Conservation (phyloP, 2,797 vertebrate species). For the Oryzias dopingdopingensis region DNA sequence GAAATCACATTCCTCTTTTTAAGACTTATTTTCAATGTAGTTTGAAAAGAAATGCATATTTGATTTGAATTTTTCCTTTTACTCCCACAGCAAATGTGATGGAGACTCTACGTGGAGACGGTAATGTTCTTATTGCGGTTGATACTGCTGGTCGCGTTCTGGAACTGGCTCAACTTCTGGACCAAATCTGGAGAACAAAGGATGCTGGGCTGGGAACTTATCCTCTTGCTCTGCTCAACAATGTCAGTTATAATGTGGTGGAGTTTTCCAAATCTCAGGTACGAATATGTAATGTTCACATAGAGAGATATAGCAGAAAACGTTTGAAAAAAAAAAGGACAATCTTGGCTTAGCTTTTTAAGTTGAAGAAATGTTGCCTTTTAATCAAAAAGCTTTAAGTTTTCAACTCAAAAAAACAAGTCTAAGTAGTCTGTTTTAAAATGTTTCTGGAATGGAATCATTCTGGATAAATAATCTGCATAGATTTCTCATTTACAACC, state of each 20-base stretch:
- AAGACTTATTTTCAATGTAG: background rate
- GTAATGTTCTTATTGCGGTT: slow-evolving; percentile 94
- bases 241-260: slow-evolving; percentile 99
- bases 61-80: background rate
- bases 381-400: background rate
- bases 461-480: no score
- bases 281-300: slow-evolving; percentile 7
- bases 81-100: slow-evolving; percentile 87
- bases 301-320: background rate
- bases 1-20: background rate
- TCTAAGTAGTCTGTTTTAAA: background rate
- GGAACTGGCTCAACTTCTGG: slow-evolving; percentile 95
- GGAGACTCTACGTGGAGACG: slow-evolving; percentile 94
- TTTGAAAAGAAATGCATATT: no score
- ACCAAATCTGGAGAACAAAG: slow-evolving; percentile 99
- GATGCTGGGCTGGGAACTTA: slow-evolving; percentile 95
- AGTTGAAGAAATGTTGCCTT: no score
- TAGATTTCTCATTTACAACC: background rate
- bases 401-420: background rate
- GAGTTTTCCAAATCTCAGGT: slow-evolving; percentile 99
- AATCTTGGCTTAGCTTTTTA: no score
- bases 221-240: slow-evolving; percentile 94
- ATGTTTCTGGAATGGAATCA: background rate
- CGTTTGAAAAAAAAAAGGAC: no score
- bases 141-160: slow-evolving; percentile 96